phyloP scores from a whole-genome alignment of 1,140 invertebrate species.

The Lepidurus packardi region DNA sequence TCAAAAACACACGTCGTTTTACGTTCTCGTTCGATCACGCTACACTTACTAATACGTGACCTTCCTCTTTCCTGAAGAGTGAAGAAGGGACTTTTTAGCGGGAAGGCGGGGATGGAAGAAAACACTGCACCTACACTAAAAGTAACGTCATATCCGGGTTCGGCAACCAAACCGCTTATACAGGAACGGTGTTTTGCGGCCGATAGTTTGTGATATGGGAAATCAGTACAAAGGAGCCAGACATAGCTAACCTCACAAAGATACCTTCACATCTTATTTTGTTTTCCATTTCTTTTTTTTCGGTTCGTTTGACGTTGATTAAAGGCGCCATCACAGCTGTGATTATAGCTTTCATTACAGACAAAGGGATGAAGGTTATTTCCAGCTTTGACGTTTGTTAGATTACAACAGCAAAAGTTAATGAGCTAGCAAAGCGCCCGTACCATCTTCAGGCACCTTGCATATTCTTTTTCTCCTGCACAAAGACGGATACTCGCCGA shows the following conservation, averaged over 20 bases:
- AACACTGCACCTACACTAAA: neutral
- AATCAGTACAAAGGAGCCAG: neutral
- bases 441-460: neutral
- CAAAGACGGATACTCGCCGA: neutral
- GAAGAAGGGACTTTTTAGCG: neutral
- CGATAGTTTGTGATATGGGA: neutral
- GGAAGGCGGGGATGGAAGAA: neutral
- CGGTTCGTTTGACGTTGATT: neutral
- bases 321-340: neutral
- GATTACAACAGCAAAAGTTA: neutral
- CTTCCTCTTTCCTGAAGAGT: neutral
- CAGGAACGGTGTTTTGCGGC: neutral
- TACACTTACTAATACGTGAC: too few relatives aligned
- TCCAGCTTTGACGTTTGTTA: neutral
- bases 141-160: neutral
- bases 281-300: neutral
- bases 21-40: too few relatives aligned
- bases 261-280: neutral
- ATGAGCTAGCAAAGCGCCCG: neutral
- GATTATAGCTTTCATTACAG: neutral
- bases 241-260: neutral
- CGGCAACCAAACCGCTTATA: neutral
- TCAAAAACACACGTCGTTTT: neutral
- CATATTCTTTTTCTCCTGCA: neutral
- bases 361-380: neutral